Conservation (phyloP, 2,888 invertebrate genomes). For the Catocala nupta region DNA sequence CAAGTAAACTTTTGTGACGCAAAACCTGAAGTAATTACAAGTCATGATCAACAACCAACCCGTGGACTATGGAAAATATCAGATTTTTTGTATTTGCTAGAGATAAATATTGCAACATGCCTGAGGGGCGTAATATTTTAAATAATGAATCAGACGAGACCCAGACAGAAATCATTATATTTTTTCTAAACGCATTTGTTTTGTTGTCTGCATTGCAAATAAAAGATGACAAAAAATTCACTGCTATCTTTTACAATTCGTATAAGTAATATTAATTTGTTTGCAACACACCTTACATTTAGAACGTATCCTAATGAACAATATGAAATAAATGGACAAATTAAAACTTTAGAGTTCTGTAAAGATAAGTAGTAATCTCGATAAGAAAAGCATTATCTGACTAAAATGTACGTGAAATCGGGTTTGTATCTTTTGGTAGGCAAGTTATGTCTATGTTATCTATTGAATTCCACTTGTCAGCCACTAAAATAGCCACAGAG, state of each 20-base stretch:
- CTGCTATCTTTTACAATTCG: slow-evolving; percentile 13
- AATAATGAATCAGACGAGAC: slow-evolving; percentile 39
- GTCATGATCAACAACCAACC: slow-evolving; percentile 20
- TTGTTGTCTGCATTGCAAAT: slow-evolving; percentile 33
- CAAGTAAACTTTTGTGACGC: slow-evolving; percentile 1
- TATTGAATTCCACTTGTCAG: slow-evolving; percentile 36
- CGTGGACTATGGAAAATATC: slow-evolving; percentile 26
- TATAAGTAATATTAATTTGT: slow-evolving; percentile 2
- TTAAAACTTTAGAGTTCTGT: too few relatives aligned
- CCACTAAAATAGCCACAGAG: slow-evolving; percentile 57
- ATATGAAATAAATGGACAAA: too few relatives aligned
- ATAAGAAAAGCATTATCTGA: slow-evolving; percentile 28
- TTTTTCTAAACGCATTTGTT: slow-evolving; percentile 35
- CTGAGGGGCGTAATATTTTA: slow-evolving; percentile 32
- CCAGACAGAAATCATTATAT: slow-evolving; percentile 43
- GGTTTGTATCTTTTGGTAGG: slow-evolving; percentile 34
- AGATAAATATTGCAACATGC: slow-evolving; percentile 30
- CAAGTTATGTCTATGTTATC: slow-evolving; percentile 50
- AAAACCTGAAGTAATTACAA: slow-evolving; percentile 36
- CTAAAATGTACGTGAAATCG: slow-evolving; percentile 25
- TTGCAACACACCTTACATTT: not conserved
- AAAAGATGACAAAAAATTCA: slow-evolving; percentile 17
- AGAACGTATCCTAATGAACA: too few relatives aligned
- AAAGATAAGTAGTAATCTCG: slow-evolving; percentile 14
- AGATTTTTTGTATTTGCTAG: slow-evolving; percentile 18